These are phyloP conservation scores for Cyphomyrus discorhynchus DNA, from an alignment of 2,113 vertebrate species.

Conservation along the genomic window DNA sequence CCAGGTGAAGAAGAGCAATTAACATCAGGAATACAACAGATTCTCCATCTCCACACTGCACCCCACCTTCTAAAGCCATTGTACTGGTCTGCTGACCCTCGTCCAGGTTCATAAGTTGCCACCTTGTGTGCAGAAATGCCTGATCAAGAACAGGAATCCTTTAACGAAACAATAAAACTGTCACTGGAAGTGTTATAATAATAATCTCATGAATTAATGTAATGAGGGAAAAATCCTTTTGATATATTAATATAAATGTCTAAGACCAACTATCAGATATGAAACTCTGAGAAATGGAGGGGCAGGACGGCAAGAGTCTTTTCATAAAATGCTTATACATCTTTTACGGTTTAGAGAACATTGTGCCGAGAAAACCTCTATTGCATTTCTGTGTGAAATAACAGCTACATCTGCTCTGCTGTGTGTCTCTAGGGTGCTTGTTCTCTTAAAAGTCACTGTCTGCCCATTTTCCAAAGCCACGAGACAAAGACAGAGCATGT, in stretches of 20 bases:
- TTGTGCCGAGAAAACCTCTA: not conserved
- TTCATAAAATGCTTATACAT: not conserved
- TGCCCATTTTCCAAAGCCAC: not conserved
- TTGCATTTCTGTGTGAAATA: not conserved
- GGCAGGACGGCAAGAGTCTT: not conserved
- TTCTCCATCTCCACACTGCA: not conserved
- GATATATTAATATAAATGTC: not conserved
- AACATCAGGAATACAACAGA: conserved; percentile 8
- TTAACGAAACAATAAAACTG: not conserved
- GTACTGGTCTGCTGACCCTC: not conserved
- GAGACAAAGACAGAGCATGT: not conserved
- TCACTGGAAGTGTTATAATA: not conserved
- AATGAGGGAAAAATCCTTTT: not conserved
- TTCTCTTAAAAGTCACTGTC: conserved; percentile 7
- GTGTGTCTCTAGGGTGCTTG: not conserved
- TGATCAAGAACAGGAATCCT: not conserved
- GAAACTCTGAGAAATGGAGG: not conserved
- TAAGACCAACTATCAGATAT: not conserved
- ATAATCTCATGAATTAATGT: not conserved
- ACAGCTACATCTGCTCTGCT: not conserved
- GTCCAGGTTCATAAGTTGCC: not conserved
- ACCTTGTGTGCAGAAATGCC: not conserved
- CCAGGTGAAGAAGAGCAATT: conserved; percentile 21
- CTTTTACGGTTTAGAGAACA: not conserved
- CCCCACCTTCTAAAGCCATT: not conserved